phyloP scores from a whole-genome alignment of 1,140 invertebrate genomes.

The Thaumetopoea pityocampa region DNA sequence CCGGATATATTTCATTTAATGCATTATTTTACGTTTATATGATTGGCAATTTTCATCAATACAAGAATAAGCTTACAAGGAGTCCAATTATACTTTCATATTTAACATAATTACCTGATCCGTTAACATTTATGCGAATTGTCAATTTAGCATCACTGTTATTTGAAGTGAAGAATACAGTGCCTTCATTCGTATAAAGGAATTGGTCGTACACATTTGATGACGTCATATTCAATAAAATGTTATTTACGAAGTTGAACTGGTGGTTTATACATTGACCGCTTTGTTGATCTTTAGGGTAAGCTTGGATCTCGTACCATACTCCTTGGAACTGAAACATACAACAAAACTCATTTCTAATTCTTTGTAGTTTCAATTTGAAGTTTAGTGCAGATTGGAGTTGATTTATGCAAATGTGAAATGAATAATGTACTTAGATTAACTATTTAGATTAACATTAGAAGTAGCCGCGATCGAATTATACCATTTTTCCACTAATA shows the following conservation, averaged over 20 bases:
- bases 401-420: too few species aligned
- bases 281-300: slow-evolving; percentile 34
- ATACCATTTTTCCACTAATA: too few species aligned
- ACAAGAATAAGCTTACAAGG: neutral
- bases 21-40: neutral
- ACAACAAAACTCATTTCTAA: too few species aligned
- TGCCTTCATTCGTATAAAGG: too few species aligned
- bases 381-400: too few species aligned
- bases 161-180: neutral
- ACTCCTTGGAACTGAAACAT: slow-evolving; percentile 41
- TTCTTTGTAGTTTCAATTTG: too few species aligned
- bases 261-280: slow-evolving; percentile 43
- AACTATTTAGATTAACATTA: neutral
- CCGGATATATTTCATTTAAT: too few species aligned
- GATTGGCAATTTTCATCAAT: neutral
- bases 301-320: slow-evolving; percentile 49
- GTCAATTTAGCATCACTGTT: slow-evolving; percentile 1
- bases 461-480: neutral
- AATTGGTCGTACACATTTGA: slow-evolving; percentile 28
- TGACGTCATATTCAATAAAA: slow-evolving; percentile 24
- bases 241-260: slow-evolving; percentile 15
- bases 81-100: neutral
- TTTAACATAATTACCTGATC: slow-evolving; percentile 1
- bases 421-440: too few species aligned
- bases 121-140: slow-evolving; percentile 11